These are phyloP conservation scores for Typhlichthys eigenmanni DNA, from an alignment of 2,797 vertebrate species.

Conservation along the genomic window DNA sequence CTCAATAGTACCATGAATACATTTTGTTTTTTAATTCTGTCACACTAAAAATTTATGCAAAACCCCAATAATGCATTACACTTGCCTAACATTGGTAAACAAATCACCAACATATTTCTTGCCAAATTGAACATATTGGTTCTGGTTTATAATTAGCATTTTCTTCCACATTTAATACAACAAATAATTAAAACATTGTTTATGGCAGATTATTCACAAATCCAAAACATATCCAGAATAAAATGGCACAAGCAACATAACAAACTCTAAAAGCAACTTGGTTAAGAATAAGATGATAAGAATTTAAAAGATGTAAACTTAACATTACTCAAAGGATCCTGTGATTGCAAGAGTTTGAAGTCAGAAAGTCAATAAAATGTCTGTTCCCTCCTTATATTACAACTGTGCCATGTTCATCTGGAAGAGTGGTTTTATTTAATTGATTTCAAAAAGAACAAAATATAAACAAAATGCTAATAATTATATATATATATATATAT, in stretches of 20 bases:
- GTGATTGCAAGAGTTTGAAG: constrained; percentile 25
- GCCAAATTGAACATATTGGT: constrained; percentile 30
- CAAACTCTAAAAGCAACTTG: constrained; percentile 45
- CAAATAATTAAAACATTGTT: constrained; percentile 18
- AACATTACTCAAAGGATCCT: constrained; percentile 23
- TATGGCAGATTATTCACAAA: constrained; percentile 11
- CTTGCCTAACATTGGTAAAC: neutral
- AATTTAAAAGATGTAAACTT: constrained; percentile 3
- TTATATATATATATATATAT: too few relatives aligned
- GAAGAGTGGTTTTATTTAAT: neutral
- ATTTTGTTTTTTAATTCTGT: too few relatives aligned
- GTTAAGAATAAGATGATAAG: constrained; percentile 8
- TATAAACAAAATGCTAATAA: too few relatives aligned
- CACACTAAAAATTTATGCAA: too few relatives aligned
- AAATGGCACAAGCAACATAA: constrained; percentile 61
- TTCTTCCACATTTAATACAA: constrained; percentile 20
- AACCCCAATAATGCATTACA: too few relatives aligned
- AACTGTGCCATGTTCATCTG: constrained; percentile 11
- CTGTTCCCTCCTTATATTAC: constrained; percentile 9
- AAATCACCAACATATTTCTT: constrained; percentile 4
- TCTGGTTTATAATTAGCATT: constrained; percentile 31
- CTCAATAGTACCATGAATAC: too few relatives aligned
- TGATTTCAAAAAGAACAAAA: too few relatives aligned
- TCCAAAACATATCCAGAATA: constrained; percentile 30
- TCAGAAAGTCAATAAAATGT: constrained; percentile 9